Conservation (phyloP, 2,797 vertebrate genomes). For the Acomys russatus region DNA sequence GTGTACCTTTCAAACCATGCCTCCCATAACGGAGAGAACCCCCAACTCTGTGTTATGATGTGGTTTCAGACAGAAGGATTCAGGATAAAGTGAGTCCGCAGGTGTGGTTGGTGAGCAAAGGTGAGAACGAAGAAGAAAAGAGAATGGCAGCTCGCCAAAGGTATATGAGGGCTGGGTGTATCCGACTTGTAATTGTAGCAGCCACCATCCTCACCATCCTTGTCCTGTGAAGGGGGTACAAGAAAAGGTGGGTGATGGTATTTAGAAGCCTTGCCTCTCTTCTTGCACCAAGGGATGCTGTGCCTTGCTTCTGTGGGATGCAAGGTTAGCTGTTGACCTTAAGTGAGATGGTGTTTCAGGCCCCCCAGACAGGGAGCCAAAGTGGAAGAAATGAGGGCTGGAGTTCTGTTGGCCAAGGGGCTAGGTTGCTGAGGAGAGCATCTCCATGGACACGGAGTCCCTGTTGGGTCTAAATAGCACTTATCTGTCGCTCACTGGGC, state of each 20-base stretch:
- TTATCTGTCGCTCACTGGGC: background rate
- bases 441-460: background rate
- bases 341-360: background rate
- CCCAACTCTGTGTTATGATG: background rate
- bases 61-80: background rate
- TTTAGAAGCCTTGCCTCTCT: background rate
- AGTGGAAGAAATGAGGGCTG: background rate
- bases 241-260: background rate
- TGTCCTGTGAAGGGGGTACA: background rate
- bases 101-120: fast-evolving
- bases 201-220: background rate
- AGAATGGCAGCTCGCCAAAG: background rate
- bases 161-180: fast-evolving
- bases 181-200: background rate
- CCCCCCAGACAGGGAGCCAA: background rate
- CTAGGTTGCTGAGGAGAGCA: background rate
- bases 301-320: background rate
- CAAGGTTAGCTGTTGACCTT: background rate
- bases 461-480: background rate
- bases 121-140: background rate
- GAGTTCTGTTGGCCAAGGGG: background rate
- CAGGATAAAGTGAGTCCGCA: background rate
- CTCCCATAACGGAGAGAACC: background rate
- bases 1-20: background rate
- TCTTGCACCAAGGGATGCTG: background rate